Base-by-base conservation (phyloP, 2,113 vertebrate species). In the Casuarius casuarius region DNA sequence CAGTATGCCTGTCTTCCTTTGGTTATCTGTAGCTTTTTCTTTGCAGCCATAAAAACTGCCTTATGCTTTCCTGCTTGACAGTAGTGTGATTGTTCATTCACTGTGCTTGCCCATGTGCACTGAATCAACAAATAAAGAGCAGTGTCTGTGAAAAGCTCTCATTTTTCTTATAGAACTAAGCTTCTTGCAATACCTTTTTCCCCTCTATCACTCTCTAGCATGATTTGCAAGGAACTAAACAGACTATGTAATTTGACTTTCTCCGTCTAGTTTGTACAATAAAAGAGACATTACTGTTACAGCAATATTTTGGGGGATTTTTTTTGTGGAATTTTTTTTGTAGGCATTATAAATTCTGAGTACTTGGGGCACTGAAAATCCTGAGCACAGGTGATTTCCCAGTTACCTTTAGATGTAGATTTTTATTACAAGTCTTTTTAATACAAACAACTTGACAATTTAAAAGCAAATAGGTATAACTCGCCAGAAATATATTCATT, bases 21-120 rank as follows among this genome's bases (percentile, higher is more conserved):
- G 73, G 15, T 70, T 94, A 76, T 94, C 87, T 95, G 81, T 91
- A 87, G 77, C n/a, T 72, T 87, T 42, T 83, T 94, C 87, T 95
- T 79, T 71, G 54, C 62, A 84, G 84, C 62, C 63, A 5, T 85
- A 81, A 89, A 89, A 85, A 61, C 70, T 82, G 66, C 84, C 75
- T 87, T 78, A 46, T 74, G 44, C 78, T 82, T 92, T 87, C 84
- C 86, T 94, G 22, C 87, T 44, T 46, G 26, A 96, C 92, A 96
- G 35, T 91, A 12, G 62, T 35, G 33, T 56, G 77, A 33, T 95
- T 94, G 89, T 96, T 92, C 22, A 6, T 84, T 68, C 67, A 22
- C 62, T 63, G 28, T 16, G 17, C 28, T 73, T 63, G 74, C 87
- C 25, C 31, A 73, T 49, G 7, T 85, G 77, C 0, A 0, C 76